Base-by-base conservation (phyloP, 2,888 invertebrate genomes). In the Molorchus minor region DNA sequence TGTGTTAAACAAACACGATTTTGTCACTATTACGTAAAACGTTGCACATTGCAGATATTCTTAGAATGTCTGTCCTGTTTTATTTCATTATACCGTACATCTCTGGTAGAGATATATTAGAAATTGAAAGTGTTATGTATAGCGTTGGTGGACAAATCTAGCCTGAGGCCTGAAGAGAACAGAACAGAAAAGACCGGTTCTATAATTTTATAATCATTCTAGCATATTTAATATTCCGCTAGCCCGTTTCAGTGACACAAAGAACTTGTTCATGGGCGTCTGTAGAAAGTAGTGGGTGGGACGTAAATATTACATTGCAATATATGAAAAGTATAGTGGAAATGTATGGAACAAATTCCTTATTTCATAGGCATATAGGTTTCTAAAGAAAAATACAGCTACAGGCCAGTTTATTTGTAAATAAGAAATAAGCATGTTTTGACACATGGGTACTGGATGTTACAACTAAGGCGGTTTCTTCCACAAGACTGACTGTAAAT, bases 151-250 rank as follows among this genome's bases (percentile, higher is more conserved):
- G 61, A 61, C 54, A 52, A 49, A 58, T 45, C 51, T 59, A 52
- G 61, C 59, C 56, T 35, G 43, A 38, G 57, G 61, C 58, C 44
- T 13, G 64, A 64, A 64, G 64, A 64, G 51, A 59, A 61, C 58
- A 64, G 56, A 47, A 58, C 58, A 46, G 56, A 30, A 56, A 58
- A 61, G 70, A 75, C 58, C 67, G 67, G 60, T 65, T 64, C 70
- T 70, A 63, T 68, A 71, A 69, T 67, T 69, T 69, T 68, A 72
- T 70, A 72, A 71, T 70, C 69, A 52, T 41, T 52, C 41, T 41
- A 52, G 41, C 29, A 19, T 30, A 67, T 57, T n/a, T 57, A 59
- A 45, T 64, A 55, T 59, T 59, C 64, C 55, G 59, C 57, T 61
- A 60, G 59, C 38, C 38, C 44, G 17, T 20, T 43, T 38, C 49